Conservation (phyloP, 1,140 invertebrate genomes). For the Drosophila nikananu region DNA sequence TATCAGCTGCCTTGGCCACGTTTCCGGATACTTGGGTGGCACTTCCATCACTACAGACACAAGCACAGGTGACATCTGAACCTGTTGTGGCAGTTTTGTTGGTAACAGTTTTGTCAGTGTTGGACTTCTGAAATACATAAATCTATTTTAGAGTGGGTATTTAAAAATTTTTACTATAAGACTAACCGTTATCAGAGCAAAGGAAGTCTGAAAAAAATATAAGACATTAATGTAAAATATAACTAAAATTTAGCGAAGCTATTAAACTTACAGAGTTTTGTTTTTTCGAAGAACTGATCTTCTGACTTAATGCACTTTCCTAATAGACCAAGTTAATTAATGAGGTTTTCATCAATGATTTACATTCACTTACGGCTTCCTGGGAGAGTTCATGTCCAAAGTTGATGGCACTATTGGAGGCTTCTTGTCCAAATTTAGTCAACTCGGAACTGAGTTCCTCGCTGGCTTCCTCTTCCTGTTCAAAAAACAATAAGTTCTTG, state of each 20-base stretch:
- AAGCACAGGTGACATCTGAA: constrained; percentile 9
- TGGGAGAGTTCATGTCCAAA: constrained; percentile 26
- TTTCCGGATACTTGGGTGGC: background rate
- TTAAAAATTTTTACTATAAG: background rate
- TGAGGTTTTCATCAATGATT: background rate
- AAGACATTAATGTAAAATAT: too few species aligned
- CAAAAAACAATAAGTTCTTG: background rate
- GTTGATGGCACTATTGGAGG: constrained; percentile 19
- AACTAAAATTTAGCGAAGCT: background rate
- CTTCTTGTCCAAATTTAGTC: constrained; percentile 2
- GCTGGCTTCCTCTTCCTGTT: constrained; percentile 20
- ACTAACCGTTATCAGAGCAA: background rate
- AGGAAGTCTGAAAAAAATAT: background rate
- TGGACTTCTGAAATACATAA: background rate
- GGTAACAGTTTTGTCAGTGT: background rate
- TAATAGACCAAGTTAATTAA: background rate
- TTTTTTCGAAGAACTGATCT: background rate
- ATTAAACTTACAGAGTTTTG: constrained; percentile 1
- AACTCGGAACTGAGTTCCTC: background rate
- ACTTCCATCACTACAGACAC: constrained; percentile 7
- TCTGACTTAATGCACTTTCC: constrained; percentile 15
- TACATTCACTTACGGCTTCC: constrained; percentile 9
- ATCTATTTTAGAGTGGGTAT: background rate
- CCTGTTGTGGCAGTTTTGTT: background rate
- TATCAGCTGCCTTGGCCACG: background rate